These are phyloP conservation scores for Drosophila kambysellisi DNA, from an alignment of 2,888 invertebrate species.

Conservation along the genomic window DNA sequence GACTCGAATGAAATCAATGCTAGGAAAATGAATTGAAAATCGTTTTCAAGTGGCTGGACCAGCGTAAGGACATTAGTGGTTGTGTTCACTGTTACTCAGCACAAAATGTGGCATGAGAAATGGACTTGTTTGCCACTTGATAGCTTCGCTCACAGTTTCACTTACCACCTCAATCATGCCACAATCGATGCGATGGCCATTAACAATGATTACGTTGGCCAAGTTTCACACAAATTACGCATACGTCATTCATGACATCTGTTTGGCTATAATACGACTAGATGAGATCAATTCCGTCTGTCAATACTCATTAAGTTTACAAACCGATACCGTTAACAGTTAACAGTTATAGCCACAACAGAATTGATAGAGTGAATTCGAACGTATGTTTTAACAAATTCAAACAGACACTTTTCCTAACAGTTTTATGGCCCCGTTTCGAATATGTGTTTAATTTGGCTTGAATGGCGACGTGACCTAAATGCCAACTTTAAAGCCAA, in stretches of 20 bases:
- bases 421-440: constrained; percentile 52
- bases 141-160: constrained; percentile 19
- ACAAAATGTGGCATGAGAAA: constrained; percentile 31
- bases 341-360: neutral
- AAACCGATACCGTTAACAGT: neutral
- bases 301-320: constrained; percentile 36
- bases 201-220: constrained; percentile 14
- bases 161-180: neutral
- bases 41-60: constrained; percentile 35
- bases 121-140: constrained; percentile 46
- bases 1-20: constrained; percentile 32
- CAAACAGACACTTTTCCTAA: constrained; percentile 23
- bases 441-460: constrained; percentile 49
- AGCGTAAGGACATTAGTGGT: constrained; percentile 27
- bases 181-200: constrained; percentile 2
- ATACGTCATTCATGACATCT: constrained; percentile 36
- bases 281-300: constrained; percentile 42
- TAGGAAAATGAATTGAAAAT: constrained; percentile 26
- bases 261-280: constrained; percentile 16
- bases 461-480: constrained; percentile 61
- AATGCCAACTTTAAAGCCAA: constrained; percentile 29
- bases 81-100: constrained; percentile 42
- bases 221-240: constrained; percentile 40
- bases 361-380: neutral
- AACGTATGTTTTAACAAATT: constrained; percentile 25